Percentiles rank a stretch among this genome's conserved stretches.
Conservation (phyloP, 2,113 vertebrate genomes). For the Forbesichthys papilliferus region DNA sequence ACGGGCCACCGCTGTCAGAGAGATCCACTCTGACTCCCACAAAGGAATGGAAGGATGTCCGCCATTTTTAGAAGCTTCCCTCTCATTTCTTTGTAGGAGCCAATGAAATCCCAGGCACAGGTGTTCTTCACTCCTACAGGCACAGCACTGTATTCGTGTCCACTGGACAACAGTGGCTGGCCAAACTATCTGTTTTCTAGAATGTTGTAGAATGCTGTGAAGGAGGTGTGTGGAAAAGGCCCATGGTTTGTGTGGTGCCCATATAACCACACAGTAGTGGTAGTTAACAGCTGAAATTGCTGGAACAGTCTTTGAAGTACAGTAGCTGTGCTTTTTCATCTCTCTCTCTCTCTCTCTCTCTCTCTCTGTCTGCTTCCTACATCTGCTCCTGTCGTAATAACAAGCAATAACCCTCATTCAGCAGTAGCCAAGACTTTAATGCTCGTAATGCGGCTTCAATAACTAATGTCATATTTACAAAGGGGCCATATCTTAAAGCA, state of each 20-base stretch:
- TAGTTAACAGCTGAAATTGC: slow-evolving; percentile 42
- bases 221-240: slow-evolving; percentile 26
- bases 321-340: slow-evolving; percentile 33
- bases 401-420: slow-evolving; percentile 60
- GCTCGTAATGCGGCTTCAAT: slow-evolving; percentile 65
- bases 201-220: slow-evolving; percentile 25
- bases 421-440: slow-evolving; percentile 56
- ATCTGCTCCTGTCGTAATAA: slow-evolving; percentile 61
- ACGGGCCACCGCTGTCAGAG: no score
- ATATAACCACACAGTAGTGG: slow-evolving; percentile 20
- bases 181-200: slow-evolving; percentile 15
- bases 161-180: background rate
- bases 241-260: slow-evolving; percentile 30
- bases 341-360: slow-evolving; percentile 6
- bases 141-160: background rate
- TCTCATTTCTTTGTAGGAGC: no score
- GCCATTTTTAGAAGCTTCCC: no score
- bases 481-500: slow-evolving; percentile 62
- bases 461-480: slow-evolving; percentile 68
- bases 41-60: no score
- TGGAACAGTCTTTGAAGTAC: slow-evolving; percentile 60
- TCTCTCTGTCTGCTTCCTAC: slow-evolving; percentile 54
- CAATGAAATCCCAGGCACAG: no score
- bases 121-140: no score
- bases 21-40: no score